Evolutionary conservation across 2,113 vertebrate species (phyloP), one percentile per base, ranked within the genome.

Genomic region (Puntigrus tetrazona): DNA sequence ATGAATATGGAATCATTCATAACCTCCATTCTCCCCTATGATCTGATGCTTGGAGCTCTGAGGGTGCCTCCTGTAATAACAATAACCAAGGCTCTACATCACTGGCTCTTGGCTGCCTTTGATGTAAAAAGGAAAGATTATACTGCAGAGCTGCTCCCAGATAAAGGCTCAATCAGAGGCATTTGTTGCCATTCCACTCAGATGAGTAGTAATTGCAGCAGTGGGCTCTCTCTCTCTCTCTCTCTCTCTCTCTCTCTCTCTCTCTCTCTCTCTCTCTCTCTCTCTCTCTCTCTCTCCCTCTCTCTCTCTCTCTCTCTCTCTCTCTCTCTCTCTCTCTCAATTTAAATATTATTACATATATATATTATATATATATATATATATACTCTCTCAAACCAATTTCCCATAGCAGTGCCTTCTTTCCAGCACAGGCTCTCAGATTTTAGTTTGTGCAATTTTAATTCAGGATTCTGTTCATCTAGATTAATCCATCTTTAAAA

Each of bases 141-240:
- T 5, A 18, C 73, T 45, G 52, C 59, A 61, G 69, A 61, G 31
- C 47, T 65, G 70, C 69, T 38, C 14, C n/a, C 47, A 41, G 41
- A 84, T 88, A 75, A 86, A 83, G 83, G 81, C 78, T 83, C 55
- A 76, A 74, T 85, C 69, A n/a, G 67, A 82, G 83, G 81, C 55
- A 72, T 78, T 75, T 83, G 75, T 69, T 74, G 61, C 59, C 61
- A 10, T 31, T 76, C 29, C 79, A n/a, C 55, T 29, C 75, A 27
- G 70, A 86, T 78, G 38, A 47, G 38, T 29, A 36, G 43, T 87
- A 85, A 87, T 87, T 88, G 69, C 73, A 75, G 77, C 69, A 47
- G 41, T 73, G 27, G 74, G n/a, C 50, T 27, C 55, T 81, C 55
- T 43, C 34, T 36, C 59, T 74, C 59, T 34, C 22, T 27, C n/a